phyloP scores from a whole-genome alignment of 2,888 invertebrate species.

The Drosophila emarginata region DNA sequence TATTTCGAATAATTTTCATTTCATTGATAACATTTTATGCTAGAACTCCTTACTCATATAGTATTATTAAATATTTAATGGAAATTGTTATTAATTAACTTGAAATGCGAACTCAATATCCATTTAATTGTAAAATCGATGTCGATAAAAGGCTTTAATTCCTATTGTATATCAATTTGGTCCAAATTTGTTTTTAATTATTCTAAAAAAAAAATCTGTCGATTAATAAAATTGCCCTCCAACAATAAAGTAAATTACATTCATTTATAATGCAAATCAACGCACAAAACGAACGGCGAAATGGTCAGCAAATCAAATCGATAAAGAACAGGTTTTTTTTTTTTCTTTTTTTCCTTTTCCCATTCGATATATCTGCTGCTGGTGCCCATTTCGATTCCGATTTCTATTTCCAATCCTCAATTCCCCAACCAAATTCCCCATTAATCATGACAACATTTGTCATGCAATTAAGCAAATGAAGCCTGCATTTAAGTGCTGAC shows the following conservation, averaged over 20 bases:
- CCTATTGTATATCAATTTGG: conserved; percentile 3
- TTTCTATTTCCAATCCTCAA: conserved; percentile 34
- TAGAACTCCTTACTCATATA: background rate
- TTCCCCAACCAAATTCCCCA: conserved; percentile 21
- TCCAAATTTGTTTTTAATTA: conserved; percentile 8
- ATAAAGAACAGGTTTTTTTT: conserved; percentile 53
- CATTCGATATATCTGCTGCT: conserved; percentile 30
- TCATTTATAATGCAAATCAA: conserved; percentile 12
- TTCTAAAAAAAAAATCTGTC: background rate
- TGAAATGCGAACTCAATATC: background rate
- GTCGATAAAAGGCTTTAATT: background rate
- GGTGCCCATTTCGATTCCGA: conserved; percentile 48
- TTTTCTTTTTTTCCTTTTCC: conserved; percentile 6
- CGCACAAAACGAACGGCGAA: conserved; percentile 9
- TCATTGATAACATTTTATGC: background rate
- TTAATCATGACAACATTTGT: conserved; percentile 70
- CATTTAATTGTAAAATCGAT: background rate
- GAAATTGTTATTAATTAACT: background rate
- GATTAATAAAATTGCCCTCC: conserved; percentile 7
- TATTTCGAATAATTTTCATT: background rate
- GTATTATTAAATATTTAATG: background rate
- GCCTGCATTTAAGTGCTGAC: conserved; percentile 74
- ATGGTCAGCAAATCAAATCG: conserved; percentile 26
- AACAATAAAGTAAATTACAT: conserved; percentile 8
- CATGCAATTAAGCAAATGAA: conserved; percentile 74